phyloP scores from a whole-genome alignment of 1,140 invertebrate species.

The Lerema accius region DNA sequence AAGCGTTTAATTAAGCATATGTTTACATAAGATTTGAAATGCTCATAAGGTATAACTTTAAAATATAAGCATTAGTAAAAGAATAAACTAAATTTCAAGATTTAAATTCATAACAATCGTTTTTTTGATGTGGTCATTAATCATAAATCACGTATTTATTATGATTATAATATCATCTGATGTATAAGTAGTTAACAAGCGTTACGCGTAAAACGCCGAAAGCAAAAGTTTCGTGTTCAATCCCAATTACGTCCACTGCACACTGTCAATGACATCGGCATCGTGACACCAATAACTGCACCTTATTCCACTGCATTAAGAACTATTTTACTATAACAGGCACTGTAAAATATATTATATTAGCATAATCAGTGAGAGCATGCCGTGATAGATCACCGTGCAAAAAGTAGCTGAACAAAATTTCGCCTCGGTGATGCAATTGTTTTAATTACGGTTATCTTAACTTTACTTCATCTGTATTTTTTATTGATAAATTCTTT shows the following conservation, averaged over 20 bases:
- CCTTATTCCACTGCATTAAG: conserved; percentile 10
- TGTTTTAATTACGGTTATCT: conserved; percentile 24
- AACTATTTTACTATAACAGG: conserved; percentile 2
- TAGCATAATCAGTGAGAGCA: conserved; percentile 28
- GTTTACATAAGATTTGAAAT: too few species aligned
- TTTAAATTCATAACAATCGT: too few species aligned
- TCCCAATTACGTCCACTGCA: conserved; percentile 16
- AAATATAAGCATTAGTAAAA: too few species aligned
- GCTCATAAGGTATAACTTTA: too few species aligned
- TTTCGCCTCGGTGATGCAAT: conserved; percentile 27
- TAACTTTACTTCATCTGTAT: not conserved
- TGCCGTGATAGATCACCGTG: conserved; percentile 20
- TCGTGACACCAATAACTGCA: not conserved
- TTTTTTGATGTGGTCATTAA: too few species aligned
- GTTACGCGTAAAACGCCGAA: conserved; percentile 17
- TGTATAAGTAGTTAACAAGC: too few species aligned
- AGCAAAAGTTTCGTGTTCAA: conserved; percentile 34
- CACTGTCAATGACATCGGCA: conserved; percentile 31
- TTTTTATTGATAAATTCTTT: conserved; percentile 4
- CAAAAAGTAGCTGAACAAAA: conserved; percentile 22
- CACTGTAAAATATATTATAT: conserved; percentile 10
- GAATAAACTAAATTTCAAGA: too few species aligned
- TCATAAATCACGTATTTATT: too few species aligned
- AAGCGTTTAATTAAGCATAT: too few species aligned
- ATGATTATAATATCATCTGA: too few species aligned